Evolutionary conservation across 1,140 invertebrate species (phyloP), one percentile per base, ranked within the genome.

Genomic region (Metopolophium dirhodum): DNA sequence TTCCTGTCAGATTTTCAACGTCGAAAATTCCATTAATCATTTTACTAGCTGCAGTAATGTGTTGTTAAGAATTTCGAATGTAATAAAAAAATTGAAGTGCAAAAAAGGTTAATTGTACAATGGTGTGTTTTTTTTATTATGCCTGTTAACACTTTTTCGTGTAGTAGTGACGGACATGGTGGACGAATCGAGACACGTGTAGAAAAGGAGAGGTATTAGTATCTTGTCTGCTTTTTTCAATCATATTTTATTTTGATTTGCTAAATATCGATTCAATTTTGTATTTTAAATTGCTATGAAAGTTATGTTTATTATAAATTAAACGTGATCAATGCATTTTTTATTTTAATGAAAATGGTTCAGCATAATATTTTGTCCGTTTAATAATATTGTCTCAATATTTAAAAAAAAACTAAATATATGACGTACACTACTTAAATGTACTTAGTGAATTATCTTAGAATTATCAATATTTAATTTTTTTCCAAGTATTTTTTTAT

Each of bases 1-100:
- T 88, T 51, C 47, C 86, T 22, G 47, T 88, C 86, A 88, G 26
- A 51, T 51, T 88, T 88, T 88, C 47, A 22, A 51, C 47, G 30
- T 88, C 47, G 23, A 88, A 51, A 88, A 35, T 51, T 51, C 47
- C 86, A 88, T 88, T 88, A 49, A 88, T 47, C 86, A 88, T 51
- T 35, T 86, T 35, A 51, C 85, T 51, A 51, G 49, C 11, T 14
- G 45, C 45, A 51, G 45, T 88, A 88, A 88, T 88, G 49, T 88
- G 26, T 35, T 22, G 47, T 88, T 86, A 49, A 86, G 85, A 86
- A 86, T 30, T 86, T 86, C 47, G 23, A 26, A 35, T 51, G n/a
- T 35, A 35, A 88, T 51, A 88, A 88, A 51, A 88, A 87, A 37
- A 30, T 47, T 87, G 45, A 49, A 87, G 85, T 49, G 41, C 45